These are phyloP conservation scores for Dufourea novaeangliae DNA, from an alignment of 1,140 invertebrate species.

Conservation along the genomic window DNA sequence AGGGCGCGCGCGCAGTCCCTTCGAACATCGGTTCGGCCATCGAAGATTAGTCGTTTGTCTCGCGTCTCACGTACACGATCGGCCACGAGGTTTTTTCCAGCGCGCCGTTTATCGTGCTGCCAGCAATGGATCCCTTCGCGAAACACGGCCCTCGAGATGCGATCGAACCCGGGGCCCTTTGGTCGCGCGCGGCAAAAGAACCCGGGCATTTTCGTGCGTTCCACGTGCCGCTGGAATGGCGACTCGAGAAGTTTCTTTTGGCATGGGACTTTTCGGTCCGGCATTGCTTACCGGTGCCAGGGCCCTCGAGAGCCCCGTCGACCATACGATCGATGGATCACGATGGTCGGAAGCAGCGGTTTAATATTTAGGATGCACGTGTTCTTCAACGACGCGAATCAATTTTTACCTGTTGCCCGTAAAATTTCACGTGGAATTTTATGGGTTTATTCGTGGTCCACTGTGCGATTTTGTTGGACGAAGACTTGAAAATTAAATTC, in stretches of 20 bases:
- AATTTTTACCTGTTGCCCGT: too few species aligned
- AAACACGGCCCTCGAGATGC: constrained; percentile 21
- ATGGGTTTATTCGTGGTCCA: too few species aligned
- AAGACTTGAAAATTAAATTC: too few species aligned
- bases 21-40: constrained; percentile 6
- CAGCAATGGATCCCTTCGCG: constrained; percentile 24
- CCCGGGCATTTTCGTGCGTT: constrained; percentile 60
- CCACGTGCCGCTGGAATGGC: constrained; percentile 53
- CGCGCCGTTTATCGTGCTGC: constrained; percentile 46
- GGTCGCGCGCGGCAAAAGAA: constrained; percentile 44
- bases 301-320: neutral
- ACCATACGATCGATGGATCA: neutral
- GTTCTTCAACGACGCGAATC: neutral
- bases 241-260: constrained; percentile 51
- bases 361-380: neutral
- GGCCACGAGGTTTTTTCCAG: constrained; percentile 49
- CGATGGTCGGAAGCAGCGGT: neutral
- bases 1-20: constrained; percentile 7
- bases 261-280: constrained; percentile 1
- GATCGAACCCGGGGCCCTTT: constrained; percentile 30
- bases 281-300: neutral
- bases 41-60: constrained; percentile 60
- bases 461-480: too few species aligned
- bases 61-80: constrained; percentile 66
- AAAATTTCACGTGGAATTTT: too few species aligned